Conservation (phyloP, 2,797 vertebrate genomes). For the Philypnodon macrostomus region DNA sequence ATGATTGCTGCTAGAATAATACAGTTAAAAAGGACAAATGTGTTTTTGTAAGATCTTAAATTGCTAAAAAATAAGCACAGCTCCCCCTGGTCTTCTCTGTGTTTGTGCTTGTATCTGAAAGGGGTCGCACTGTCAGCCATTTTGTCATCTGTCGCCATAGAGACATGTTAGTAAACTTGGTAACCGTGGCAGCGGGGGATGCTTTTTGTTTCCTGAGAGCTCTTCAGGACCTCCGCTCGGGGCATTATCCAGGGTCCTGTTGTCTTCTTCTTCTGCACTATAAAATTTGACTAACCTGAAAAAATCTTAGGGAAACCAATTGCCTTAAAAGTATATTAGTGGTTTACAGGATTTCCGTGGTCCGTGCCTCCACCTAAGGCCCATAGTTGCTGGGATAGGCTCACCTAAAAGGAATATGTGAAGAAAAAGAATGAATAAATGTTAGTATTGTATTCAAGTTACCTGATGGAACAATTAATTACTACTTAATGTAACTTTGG, state of each 20-base stretch:
- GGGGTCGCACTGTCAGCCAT: slow-evolving; percentile 48
- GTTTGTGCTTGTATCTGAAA: slow-evolving; percentile 51
- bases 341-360: no score
- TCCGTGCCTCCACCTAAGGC: no score
- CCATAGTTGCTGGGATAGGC: no score
- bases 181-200: slow-evolving; percentile 68
- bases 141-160: slow-evolving; percentile 77
- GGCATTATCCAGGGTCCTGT: slow-evolving; percentile 61
- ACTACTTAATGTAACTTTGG: no score
- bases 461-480: no score
- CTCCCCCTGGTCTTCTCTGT: slow-evolving; percentile 40
- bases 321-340: no score
- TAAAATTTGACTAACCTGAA: no score
- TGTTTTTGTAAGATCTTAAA: background rate
- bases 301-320: no score
- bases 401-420: no score
- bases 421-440: no score
- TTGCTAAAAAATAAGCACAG: background rate
- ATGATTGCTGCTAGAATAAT: no score
- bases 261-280: slow-evolving; percentile 41
- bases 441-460: no score
- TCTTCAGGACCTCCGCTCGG: slow-evolving; percentile 55
- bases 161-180: slow-evolving; percentile 78
- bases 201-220: slow-evolving; percentile 68
- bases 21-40: slow-evolving; percentile 1